Percentiles rank a stretch among this genome's conserved stretches.
These are phyloP conservation scores for Sogatella furcifera DNA, from an alignment of 1,140 invertebrate species.

Conservation along the genomic window DNA sequence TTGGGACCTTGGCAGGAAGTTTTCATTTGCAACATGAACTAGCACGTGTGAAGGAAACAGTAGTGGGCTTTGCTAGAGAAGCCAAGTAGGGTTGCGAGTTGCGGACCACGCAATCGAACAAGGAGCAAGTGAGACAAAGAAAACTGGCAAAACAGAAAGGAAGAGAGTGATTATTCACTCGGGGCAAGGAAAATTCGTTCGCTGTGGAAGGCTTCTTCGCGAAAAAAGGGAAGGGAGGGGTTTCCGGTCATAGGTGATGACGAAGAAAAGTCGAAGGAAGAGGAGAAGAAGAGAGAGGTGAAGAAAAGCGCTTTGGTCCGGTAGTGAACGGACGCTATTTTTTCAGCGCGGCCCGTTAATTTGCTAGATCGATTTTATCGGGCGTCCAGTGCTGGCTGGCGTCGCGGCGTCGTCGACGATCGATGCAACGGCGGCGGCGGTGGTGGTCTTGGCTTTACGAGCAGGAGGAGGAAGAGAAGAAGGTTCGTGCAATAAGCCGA, in stretches of 20 bases:
- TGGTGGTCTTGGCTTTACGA: neutral
- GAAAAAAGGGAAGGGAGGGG: neutral
- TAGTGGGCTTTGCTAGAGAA: too few relatives aligned
- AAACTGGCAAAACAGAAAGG: too few relatives aligned
- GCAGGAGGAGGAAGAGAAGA: slow-evolving; percentile 6
- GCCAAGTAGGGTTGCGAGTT: too few relatives aligned
- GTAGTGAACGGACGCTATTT: too few relatives aligned
- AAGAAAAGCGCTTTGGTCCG: neutral
- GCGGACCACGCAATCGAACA: too few relatives aligned
- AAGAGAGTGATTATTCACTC: too few relatives aligned
- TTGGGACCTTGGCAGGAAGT: too few relatives aligned
- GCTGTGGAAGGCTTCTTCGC: neutral
- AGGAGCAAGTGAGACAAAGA: too few relatives aligned
- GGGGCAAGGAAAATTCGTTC: too few relatives aligned
- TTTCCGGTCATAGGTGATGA: neutral
- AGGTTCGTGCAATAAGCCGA: slow-evolving; percentile 1
- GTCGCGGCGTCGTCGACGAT: slow-evolving; percentile 21
- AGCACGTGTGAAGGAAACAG: too few relatives aligned
- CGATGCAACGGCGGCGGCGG: slow-evolving; percentile 8
- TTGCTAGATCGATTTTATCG: neutral
- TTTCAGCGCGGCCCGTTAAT: too few relatives aligned
- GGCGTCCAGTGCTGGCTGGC: neutral
- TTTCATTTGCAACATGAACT: too few relatives aligned
- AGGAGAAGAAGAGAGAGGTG: neutral
- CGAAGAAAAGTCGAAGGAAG: neutral